Base-by-base conservation (phyloP, 1,140 invertebrate genomes). In the Drosophila tani region DNA sequence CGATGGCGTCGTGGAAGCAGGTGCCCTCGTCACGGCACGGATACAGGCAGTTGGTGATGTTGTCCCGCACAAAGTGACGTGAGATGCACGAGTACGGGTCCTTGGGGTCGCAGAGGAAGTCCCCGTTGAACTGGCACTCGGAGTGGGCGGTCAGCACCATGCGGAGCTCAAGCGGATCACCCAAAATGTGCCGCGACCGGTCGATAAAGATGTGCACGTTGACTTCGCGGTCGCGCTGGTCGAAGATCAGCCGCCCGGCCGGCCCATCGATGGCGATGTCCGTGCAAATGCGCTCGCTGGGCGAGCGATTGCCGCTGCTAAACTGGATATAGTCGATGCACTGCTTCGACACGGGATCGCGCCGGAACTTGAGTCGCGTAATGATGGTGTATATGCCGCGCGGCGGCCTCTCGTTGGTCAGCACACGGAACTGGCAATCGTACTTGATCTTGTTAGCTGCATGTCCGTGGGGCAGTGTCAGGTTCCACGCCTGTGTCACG, bases 321-420 rank as follows among this genome's bases (percentile, higher is more conserved):
- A 92, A 92, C 46, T 92, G 91, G 43, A 92, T 91, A 15, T 92
- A 92, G 27, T 92, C 91, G 29, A 92, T 81, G 63, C 91, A 92
- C 19, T 77, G 47, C 5, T 81, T 71, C 1, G 81, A 91, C 24
- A 76, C 73, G 1, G 91, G 91, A 82, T 92, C 85, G 14, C 60
- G 64, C 7, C 91, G 79, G 15, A 92, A 91, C 71, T 92, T 92
- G 2, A 92, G 65, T 1, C 82, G 75, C 8, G 91, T 92, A 9
- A 92, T 92, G 8, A 91, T 77, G 4, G 86, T 92, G 32, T 86
- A 92, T 14, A 92, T 91, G 12, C 91, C 91, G 8, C 91, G 78
- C 7, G 76, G 82, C 7, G 84, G 82, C n/a, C 83, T 71, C 11
- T 91, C 79, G 17, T 75, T 84, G 35, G 91, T 91, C 38, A 82